Evolutionary conservation across 1,140 invertebrate genomes (phyloP), one percentile per base, ranked within the genome.

Genomic region (Gonatopus flavifemur): DNA sequence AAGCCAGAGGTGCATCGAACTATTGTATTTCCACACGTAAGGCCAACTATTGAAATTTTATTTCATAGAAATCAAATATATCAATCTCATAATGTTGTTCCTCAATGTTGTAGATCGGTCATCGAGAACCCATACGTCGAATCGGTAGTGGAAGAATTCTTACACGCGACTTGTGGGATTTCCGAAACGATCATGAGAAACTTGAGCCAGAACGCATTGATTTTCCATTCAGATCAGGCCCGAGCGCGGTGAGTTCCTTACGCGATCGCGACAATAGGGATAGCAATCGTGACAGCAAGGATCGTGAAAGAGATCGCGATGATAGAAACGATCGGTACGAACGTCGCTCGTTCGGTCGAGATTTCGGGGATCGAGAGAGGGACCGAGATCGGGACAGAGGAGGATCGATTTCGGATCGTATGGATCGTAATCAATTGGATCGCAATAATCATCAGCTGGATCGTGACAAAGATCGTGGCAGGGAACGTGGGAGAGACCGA

Each of bases 111-210:
- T 28, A 78, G 73, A 64, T 76, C 13, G 66, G 67, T n/a, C 77
- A 80, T 52, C 70, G 79, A 16, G 79, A 81, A 33, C 59, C 78
- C 31, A 76, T 78, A 19, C 80, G 88, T 15, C 82, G 87, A 51
- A 90, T 91, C 63, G 89, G 89, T 2, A 90, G 88, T 60, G 89
- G 89, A 1, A 82, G 90, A 5, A 88, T 92, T 40, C 78, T 89
- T 57, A 81, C 83, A 44, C 83, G 87, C 36, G 84, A 88, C 69
- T 82, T 81, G 48, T 84, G 83, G 78, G 80, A 80, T 55, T 83
- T 79, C 40, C 69, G 76, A 36, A 46, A 67, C 13, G 71, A 70
- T 25, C 78, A 82, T 37, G 80, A 81, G 13, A 76, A 78, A 41
- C 55, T 72, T 4, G 76, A 78, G 7, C 47, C 68, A 0, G 70